Conservation (phyloP, 1,140 invertebrate genomes). For the Asobara japonica region DNA sequence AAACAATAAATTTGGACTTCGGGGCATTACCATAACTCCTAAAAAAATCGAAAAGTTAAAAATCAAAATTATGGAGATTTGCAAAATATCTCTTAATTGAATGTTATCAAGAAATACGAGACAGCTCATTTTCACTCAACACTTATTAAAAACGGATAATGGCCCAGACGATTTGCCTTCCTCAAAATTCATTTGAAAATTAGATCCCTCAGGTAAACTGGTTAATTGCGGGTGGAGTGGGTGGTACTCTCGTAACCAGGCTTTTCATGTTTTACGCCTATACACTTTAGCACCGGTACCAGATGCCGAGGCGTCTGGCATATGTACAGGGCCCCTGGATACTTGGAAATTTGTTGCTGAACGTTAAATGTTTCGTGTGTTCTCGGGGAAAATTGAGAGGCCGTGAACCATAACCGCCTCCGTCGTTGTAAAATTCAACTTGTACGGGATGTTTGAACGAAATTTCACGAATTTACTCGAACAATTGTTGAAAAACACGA, state of each 20-base stretch:
- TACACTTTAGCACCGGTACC: conserved; percentile 1
- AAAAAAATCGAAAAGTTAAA: too few relatives aligned
- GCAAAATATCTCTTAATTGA: too few relatives aligned
- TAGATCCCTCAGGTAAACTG: neutral
- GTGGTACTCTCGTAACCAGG: neutral
- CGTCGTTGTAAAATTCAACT: neutral
- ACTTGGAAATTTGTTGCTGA: conserved; percentile 5
- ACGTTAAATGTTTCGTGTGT: conserved; percentile 13
- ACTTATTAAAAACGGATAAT: too few relatives aligned
- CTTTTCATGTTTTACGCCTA: conserved; percentile 4
- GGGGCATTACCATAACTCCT: too few relatives aligned
- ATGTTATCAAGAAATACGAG: too few relatives aligned
- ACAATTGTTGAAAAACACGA: neutral
- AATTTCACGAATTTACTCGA: neutral
- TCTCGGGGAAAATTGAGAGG: conserved; percentile 2
- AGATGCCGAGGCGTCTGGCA: neutral
- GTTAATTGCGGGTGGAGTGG: neutral
- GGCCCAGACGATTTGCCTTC: too few relatives aligned
- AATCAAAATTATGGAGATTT: too few relatives aligned
- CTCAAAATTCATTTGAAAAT: neutral
- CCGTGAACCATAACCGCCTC: neutral
- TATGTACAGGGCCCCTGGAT: neutral
- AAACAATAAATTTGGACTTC: too few relatives aligned
- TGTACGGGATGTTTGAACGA: neutral
- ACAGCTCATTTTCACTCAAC: too few relatives aligned